Base-by-base conservation (phyloP, 2,797 vertebrate species). In the Silurus aristotelis region DNA sequence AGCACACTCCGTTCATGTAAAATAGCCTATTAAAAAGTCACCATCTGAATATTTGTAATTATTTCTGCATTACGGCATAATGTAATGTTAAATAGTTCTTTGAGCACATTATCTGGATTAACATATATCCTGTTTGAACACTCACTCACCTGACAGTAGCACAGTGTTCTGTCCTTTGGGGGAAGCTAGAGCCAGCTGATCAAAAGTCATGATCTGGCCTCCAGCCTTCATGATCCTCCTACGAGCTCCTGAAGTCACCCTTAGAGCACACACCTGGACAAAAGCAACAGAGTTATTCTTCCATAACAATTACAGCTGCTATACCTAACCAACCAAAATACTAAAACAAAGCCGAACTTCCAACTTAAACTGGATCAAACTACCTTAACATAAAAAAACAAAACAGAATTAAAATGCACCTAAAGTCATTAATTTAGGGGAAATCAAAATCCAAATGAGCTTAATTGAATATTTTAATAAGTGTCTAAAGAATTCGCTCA, bases 161-260 rank as follows among this genome's bases (percentile, higher is more conserved):
- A 99, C 96, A 0, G 97, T 98, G 89, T 96, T 95, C 1, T 96
- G 94, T 92, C 97, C 97, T 92, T 96, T 97, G 61, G 97, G 97
- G 38, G 97, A 85, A 87, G 96, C 93, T 92, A 98, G 89, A 46
- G 97, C 97, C 91, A 99, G 91, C 92, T 99, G 97, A 91, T 98
- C 97, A 38, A 98, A 97, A 84, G 97, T 99, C 91, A 99, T 94
- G 88, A 98, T 95, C 90, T 97, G 92, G 80, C 97, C 97, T 0
- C 97, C 97, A 1, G 97, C 90, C 89, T 97, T 96, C 83, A 98
- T 91, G 91, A 99, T 97, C 72, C 97, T 96, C 85, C 90, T 94
- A 12, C 97, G 96, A 52, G 96, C 97, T 0, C 96, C 94, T 43
- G 95, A 93, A 0, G 95, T 97, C 2, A 99, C 95, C 14, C 91